Evolutionary conservation across 2,888 invertebrate species (phyloP), one percentile per base, ranked within the genome.

Genomic region (Apeira syringaria): DNA sequence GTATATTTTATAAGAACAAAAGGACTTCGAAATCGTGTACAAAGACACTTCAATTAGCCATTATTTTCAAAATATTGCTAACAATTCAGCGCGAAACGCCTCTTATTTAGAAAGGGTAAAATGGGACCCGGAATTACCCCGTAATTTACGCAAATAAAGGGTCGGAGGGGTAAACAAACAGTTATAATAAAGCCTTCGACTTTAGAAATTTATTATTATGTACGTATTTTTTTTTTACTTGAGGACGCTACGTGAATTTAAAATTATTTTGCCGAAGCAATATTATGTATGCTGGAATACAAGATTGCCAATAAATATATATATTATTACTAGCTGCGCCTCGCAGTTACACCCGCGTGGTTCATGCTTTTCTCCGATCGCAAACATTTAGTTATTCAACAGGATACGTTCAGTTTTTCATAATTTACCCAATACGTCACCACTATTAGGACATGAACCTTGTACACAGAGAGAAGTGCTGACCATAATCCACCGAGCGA

Each of bases 61-160:
- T 15, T 41, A 47, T 41, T 45, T 41, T 29, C 27, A 29, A 32
- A n/a, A 52, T 31, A 52, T 47, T 41, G 39, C 27, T 36, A 10
- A 32, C 39, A 32, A 32, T 45, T 24, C 18, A 13, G 22, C 26
- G 25, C 28, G 9, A 40, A 35, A 46, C 20, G 22, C 20, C 36
- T 40, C 43, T 44, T 47, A 39, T 45, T 50, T 33, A 28, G 29
- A 30, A 50, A 45, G 49, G 49, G 48, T 47, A 12, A 47, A 49
- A 48, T 40, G 39, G 33, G 41, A 31, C 18, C 22, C 8, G 24
- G 30, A 51, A 55, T 50, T 33, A 41, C 49, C 45, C 54, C n/a
- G 34, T 33, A 34, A 51, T 51, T 52, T 34, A 30, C 33, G 51
- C 37, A 28, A 38, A 50, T 43, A 38, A 43, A 35, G 37, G 42